Conservation (phyloP, 1,140 invertebrate species). For the Bombus haemorrhoidalis region DNA sequence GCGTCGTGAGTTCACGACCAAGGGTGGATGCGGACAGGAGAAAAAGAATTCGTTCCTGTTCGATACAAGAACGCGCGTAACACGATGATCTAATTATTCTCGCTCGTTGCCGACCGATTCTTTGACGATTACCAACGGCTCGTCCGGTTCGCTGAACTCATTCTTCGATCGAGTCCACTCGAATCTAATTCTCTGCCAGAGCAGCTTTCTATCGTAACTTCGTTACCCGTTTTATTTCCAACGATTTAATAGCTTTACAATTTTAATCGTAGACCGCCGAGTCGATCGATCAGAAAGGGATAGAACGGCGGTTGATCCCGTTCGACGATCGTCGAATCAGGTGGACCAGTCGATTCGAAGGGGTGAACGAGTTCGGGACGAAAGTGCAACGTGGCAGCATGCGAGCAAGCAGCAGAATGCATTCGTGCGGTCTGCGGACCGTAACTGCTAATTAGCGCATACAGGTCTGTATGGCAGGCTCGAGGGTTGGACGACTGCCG, state of each 20-base stretch:
- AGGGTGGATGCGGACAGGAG: slow-evolving; percentile 29
- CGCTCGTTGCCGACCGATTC: slow-evolving; percentile 66
- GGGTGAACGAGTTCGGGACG: slow-evolving; percentile 48
- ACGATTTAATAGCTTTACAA: neutral
- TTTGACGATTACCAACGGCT: slow-evolving; percentile 58
- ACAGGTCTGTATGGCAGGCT: slow-evolving; percentile 69
- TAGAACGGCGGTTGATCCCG: neutral
- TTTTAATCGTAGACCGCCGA: neutral
- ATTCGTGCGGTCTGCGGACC: slow-evolving; percentile 76
- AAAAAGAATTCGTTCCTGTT: neutral
- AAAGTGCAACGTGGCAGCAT: slow-evolving; percentile 57
- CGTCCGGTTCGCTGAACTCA: slow-evolving; percentile 41
- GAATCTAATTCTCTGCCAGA: slow-evolving; percentile 47
- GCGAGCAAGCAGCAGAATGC: slow-evolving; percentile 63
- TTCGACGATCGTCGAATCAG: neutral
- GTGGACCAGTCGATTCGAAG: neutral
- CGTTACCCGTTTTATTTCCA: slow-evolving; percentile 7
- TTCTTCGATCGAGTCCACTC: slow-evolving; percentile 34
- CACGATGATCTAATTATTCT: slow-evolving; percentile 72
- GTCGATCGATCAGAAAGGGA: neutral
- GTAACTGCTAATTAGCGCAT: slow-evolving; percentile 82
- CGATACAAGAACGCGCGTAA: slow-evolving; percentile 26
- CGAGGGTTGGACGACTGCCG: slow-evolving; percentile 60
- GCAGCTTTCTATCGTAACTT: slow-evolving; percentile 42
- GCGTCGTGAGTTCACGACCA: slow-evolving; percentile 55